Conservation (phyloP, 2,797 vertebrate genomes). For the Parauchenoglanis punctatus region DNA sequence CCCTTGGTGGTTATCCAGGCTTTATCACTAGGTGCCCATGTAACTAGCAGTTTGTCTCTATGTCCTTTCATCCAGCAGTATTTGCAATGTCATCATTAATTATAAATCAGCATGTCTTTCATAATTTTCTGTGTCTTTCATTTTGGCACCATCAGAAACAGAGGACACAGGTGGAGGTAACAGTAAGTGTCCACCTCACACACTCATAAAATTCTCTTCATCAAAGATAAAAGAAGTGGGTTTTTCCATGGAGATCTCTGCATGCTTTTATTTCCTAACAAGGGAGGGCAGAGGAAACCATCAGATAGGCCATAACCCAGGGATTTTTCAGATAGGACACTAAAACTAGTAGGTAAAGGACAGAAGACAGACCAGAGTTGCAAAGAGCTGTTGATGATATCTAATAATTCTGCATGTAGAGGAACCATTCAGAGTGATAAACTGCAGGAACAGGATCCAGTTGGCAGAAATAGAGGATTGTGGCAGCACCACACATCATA, state of each 20-base stretch:
- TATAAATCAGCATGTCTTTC: not conserved
- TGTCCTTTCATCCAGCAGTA: not conserved
- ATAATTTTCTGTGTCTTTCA: not conserved
- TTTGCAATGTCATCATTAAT: not conserved
- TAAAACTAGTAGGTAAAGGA: constrained; percentile 19
- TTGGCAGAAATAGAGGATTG: not conserved
- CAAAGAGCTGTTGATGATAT: not conserved
- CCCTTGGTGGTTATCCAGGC: not conserved
- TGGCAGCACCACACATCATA: not conserved
- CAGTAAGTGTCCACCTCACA: not conserved
- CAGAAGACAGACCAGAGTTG: not conserved
- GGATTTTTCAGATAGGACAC: not conserved
- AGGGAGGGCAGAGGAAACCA: constrained; percentile 28
- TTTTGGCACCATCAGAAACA: constrained; percentile 1
- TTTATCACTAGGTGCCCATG: not conserved
- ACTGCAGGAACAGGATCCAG: constrained; percentile 7
- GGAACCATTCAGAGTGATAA: not conserved
- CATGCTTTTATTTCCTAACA: constrained; percentile 22
- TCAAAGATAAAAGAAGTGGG: constrained; percentile 5
- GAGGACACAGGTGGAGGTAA: not conserved
- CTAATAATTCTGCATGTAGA: constrained; percentile 10
- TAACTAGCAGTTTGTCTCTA: not conserved
- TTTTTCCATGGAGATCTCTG: not conserved
- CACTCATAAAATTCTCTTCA: constrained; percentile 5
- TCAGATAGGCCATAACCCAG: constrained; percentile 44